Evolutionary conservation across 2,797 vertebrate genomes (phyloP).

Genomic region (Jordanella pulchra): DNA sequence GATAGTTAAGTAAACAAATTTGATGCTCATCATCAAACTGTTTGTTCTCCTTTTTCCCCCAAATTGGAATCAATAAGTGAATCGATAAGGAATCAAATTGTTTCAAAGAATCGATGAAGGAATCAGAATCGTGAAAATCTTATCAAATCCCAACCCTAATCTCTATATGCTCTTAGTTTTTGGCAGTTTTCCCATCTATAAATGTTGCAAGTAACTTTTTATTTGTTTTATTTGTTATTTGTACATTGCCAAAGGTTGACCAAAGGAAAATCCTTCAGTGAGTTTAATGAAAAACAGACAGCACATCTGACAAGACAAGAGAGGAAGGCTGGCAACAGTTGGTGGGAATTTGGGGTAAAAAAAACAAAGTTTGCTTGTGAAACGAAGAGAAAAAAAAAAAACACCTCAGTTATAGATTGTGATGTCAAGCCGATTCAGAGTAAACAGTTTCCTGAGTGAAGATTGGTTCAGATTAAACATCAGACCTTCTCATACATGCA

Average conservation of each 20-base stretch:
- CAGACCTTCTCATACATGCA: slow-evolving; percentile 12
- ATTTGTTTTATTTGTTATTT: slow-evolving; percentile 19
- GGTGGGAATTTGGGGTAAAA: slow-evolving; percentile 42
- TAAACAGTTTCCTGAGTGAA: slow-evolving; percentile 55
- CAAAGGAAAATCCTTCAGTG: slow-evolving; percentile 57
- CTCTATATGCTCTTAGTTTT: slow-evolving; percentile 23
- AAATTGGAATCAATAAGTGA: too few species aligned
- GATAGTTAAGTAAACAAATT: too few species aligned
- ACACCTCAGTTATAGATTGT: slow-evolving; percentile 63
- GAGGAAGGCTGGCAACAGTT: slow-evolving; percentile 17
- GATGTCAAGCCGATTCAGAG: slow-evolving; percentile 47
- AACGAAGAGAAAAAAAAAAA: slow-evolving; percentile 50
- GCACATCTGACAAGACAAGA: slow-evolving; percentile 39
- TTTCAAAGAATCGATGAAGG: too few species aligned
- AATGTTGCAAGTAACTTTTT: slow-evolving; percentile 57
- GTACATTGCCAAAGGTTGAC: slow-evolving; percentile 53
- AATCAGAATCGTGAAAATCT: too few species aligned
- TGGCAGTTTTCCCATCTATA: slow-evolving; percentile 50
- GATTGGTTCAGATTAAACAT: slow-evolving; percentile 27
- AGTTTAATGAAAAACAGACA: slow-evolving; percentile 70
- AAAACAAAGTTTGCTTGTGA: slow-evolving; percentile 31
- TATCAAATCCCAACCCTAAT: too few species aligned
- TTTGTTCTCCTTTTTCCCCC: too few species aligned
- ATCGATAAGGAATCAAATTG: too few species aligned
- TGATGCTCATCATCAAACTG: too few species aligned